Percentiles rank a stretch among this genome's conserved stretches.
Evolutionary conservation across 2,113 vertebrate genomes (phyloP).

Genomic region (Dasyornis broadbenti): DNA sequence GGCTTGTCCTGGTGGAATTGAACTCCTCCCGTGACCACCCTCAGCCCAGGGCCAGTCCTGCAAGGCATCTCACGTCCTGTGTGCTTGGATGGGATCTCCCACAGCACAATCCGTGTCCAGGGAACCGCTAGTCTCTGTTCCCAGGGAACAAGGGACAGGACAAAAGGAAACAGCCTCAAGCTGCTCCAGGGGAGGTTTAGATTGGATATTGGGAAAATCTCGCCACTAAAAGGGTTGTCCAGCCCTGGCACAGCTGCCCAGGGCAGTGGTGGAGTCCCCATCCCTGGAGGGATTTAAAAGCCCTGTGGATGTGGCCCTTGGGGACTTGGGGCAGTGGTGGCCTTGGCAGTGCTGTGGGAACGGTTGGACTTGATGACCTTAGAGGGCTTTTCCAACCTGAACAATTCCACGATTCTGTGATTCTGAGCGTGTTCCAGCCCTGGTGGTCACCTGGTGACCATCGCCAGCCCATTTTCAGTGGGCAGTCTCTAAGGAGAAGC

Average conservation of each 20-base stretch:
- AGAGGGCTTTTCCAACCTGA: background rate
- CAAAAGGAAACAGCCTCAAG: background rate
- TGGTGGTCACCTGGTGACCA: background rate
- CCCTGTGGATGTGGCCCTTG: fast-evolving
- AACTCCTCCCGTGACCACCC: no score
- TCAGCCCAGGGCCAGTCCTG: background rate
- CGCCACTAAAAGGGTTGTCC: background rate
- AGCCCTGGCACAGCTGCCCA: background rate
- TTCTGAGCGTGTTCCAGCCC: background rate
- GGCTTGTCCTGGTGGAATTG: background rate
- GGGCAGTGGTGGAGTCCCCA: fast-evolving
- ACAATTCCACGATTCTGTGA: background rate
- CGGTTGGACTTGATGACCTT: background rate
- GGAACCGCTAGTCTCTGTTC: background rate
- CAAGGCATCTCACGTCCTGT: background rate
- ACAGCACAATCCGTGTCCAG: fast-evolving
- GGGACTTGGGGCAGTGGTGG: fast-evolving
- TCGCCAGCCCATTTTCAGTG: background rate
- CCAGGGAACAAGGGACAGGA: no score
- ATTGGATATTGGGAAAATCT: background rate
- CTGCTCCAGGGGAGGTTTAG: background rate
- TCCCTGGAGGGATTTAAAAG: background rate
- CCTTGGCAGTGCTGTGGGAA: background rate
- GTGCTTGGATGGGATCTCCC: background rate
- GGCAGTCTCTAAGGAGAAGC: background rate